These are phyloP conservation scores for Periophthalmus magnuspinnatus DNA, from an alignment of 2,797 vertebrate genomes.

Conservation along the genomic window DNA sequence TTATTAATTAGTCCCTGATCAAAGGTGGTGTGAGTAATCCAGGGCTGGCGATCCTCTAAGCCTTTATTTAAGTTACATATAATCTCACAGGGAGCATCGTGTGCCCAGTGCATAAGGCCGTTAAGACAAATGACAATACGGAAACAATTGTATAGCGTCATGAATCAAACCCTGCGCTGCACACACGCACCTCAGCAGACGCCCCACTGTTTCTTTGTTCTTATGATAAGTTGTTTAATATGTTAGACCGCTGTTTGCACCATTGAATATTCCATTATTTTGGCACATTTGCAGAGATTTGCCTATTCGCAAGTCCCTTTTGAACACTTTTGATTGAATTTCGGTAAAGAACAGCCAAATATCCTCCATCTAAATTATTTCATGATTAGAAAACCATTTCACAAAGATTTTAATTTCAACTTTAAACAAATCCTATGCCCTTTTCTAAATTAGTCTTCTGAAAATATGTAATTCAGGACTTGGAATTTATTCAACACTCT, in stretches of 20 bases:
- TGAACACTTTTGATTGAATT: constrained; percentile 1
- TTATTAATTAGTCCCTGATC: constrained; percentile 62
- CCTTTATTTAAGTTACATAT: constrained; percentile 21
- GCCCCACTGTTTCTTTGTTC: not conserved
- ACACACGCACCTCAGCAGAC: too few species aligned
- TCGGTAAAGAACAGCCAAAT: constrained; percentile 2
- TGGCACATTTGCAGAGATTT: constrained; percentile 13
- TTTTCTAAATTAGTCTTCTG: not conserved
- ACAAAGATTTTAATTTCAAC: not conserved
- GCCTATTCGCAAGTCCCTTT: constrained; percentile 1
- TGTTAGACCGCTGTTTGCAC: not conserved
- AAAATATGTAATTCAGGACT: not conserved
- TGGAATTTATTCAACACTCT: not conserved
- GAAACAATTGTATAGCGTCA: not conserved
- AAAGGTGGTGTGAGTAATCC: constrained; percentile 47
- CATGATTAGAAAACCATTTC: not conserved
- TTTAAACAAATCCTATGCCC: not conserved
- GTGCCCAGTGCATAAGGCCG: not conserved
- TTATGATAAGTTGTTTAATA: not conserved
- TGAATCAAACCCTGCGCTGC: too few species aligned
- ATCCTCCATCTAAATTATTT: not conserved
- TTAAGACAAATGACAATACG: not conserved
- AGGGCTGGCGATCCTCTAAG: constrained; percentile 29
- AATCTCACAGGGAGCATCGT: not conserved
- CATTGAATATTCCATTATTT: constrained; percentile 31